Evolutionary conservation across 2,113 vertebrate genomes (phyloP).

Genomic region (Pluvianellus socialis): DNA sequence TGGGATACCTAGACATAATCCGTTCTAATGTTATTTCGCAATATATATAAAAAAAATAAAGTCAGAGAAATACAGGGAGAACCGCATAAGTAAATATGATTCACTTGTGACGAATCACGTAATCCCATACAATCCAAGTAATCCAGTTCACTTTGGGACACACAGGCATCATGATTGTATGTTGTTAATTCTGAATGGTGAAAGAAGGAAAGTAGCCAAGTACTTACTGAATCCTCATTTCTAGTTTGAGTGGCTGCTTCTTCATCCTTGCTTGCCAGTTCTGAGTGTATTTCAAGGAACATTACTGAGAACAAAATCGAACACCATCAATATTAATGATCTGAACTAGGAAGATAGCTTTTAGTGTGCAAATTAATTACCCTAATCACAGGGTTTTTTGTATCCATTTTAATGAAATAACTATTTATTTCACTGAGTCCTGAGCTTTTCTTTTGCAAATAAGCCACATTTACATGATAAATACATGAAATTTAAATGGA

Average conservation of each 20-base stretch:
- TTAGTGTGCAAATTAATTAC: constrained; percentile 86
- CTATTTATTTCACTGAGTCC: constrained; percentile 83
- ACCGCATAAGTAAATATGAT: constrained; percentile 40
- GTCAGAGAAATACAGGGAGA: constrained; percentile 35
- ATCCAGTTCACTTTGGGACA: constrained; percentile 54
- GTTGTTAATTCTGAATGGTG: constrained; percentile 40
- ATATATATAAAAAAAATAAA: constrained; percentile 62
- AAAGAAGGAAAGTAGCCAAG: constrained; percentile 28
- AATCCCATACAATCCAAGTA: constrained; percentile 7
- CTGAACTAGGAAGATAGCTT: constrained; percentile 82
- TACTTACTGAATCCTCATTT: constrained; percentile 42
- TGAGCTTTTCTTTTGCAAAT: constrained; percentile 84
- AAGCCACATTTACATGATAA: constrained; percentile 84
- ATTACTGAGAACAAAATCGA: constrained; percentile 80
- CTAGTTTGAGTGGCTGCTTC: constrained; percentile 28
- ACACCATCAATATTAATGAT: constrained; percentile 86
- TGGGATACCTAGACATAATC: constrained; percentile 63
- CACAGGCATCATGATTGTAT: not conserved
- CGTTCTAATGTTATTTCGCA: constrained; percentile 66
- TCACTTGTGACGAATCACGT: not conserved
- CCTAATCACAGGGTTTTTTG: constrained; percentile 83
- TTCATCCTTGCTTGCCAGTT: constrained; percentile 63
- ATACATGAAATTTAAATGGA: constrained; percentile 82
- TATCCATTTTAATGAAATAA: constrained; percentile 86
- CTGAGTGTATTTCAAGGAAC: constrained; percentile 78